Evolutionary conservation across 2,113 vertebrate genomes (phyloP).

Genomic region (Thryonomys swinderianus): DNA sequence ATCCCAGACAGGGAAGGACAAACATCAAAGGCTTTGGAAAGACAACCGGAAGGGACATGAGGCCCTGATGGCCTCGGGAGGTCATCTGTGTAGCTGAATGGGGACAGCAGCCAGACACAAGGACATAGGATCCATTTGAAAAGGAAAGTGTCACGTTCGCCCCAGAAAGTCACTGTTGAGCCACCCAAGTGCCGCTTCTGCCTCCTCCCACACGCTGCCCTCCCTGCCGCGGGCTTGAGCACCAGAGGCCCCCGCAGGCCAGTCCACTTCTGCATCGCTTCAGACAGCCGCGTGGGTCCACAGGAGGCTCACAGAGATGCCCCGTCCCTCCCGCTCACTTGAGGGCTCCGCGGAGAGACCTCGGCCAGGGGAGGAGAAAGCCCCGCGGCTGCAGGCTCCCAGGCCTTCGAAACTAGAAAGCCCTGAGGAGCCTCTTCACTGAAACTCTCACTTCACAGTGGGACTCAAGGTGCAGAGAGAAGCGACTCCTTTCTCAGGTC

Average conservation of each 20-base stretch:
- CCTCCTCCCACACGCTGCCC: neutral
- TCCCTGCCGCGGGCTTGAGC: neutral
- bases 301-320: neutral
- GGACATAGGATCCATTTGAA: constrained; percentile 68
- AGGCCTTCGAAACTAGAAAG: neutral
- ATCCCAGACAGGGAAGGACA: neutral
- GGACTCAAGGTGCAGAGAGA: neutral
- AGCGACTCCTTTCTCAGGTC: neutral
- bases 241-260: neutral
- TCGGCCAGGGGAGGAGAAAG: neutral
- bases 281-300: neutral
- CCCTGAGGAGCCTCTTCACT: neutral
- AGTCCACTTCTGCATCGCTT: neutral
- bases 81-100: constrained; percentile 49
- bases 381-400: neutral
- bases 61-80: constrained; percentile 17
- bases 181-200: neutral
- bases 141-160: constrained; percentile 45
- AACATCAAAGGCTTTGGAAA: constrained; percentile 44
- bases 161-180: constrained; percentile 42
- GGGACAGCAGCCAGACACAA: constrained; percentile 36
- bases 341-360: neutral
- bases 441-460: neutral
- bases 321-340: rapidly evolving
- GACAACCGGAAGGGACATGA: neutral